phyloP scores from a whole-genome alignment of 2,113 vertebrate species.

The Oryzias javanicus region DNA sequence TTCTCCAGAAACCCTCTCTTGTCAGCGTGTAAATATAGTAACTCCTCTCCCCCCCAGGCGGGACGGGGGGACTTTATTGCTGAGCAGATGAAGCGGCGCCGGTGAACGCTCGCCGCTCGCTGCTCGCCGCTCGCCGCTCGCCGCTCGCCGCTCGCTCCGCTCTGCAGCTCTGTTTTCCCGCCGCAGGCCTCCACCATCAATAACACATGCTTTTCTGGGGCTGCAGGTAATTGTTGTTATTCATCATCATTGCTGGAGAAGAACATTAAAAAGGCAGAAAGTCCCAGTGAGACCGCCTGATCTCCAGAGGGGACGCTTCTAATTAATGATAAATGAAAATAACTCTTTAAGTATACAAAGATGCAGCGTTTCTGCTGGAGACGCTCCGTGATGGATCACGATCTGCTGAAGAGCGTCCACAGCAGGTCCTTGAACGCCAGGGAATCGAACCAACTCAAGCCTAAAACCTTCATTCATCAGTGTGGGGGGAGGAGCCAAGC shows the following conservation, averaged over 20 bases:
- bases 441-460: too few relatives aligned
- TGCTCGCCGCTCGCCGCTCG: constrained; percentile 13
- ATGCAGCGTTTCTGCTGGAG: neutral
- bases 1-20: constrained; percentile 1
- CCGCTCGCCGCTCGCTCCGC: constrained; percentile 15
- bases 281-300: constrained; percentile 14
- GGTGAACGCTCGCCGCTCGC: constrained; percentile 24
- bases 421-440: too few relatives aligned
- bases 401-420: neutral
- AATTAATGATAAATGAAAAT: constrained; percentile 10
- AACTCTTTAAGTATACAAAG: neutral
- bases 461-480: too few relatives aligned
- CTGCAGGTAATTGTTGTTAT: constrained; percentile 51
- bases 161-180: constrained; percentile 37
- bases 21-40: constrained; percentile 27
- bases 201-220: constrained; percentile 47
- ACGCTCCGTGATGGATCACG: neutral
- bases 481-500: too few relatives aligned
- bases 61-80: constrained; percentile 46
- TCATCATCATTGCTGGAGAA: constrained; percentile 53
- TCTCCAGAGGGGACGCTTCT: neutral
- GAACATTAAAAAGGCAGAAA: constrained; percentile 17
- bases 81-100: constrained; percentile 38
- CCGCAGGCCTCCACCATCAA: constrained; percentile 47
- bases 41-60: constrained; percentile 3